Percentiles rank a stretch among this genome's conserved stretches.
Evolutionary conservation across 2,113 vertebrate genomes (phyloP).

Genomic region (Clarias macrocephalus): DNA sequence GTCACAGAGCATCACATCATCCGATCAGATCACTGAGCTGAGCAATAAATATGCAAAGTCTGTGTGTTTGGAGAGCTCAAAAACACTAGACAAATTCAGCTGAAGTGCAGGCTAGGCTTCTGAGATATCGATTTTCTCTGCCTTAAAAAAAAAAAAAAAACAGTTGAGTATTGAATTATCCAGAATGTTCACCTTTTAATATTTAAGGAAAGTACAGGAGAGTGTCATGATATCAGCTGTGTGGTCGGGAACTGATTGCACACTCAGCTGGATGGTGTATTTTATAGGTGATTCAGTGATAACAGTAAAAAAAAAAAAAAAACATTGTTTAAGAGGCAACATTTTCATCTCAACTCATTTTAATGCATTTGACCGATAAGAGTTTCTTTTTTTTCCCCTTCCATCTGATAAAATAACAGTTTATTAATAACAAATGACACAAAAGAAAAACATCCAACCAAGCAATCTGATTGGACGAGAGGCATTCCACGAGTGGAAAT

Average conservation of each 20-base stretch:
- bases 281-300: neutral
- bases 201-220: neutral
- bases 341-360: neutral
- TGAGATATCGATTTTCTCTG: neutral
- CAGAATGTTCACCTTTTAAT: neutral
- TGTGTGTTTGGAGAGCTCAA: neutral
- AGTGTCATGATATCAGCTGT: neutral
- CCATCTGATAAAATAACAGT: too few relatives aligned
- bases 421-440: too few relatives aligned
- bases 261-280: neutral
- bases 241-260: neutral
- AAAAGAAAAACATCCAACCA: too few relatives aligned
- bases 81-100: neutral
- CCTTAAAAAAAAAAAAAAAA: neutral
- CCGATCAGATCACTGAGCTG: neutral
- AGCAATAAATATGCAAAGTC: neutral
- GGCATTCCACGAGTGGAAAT: too few relatives aligned
- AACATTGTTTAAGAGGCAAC: neutral
- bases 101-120: neutral
- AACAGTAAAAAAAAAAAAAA: neutral
- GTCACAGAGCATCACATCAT: neutral
- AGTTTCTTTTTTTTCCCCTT: too few relatives aligned
- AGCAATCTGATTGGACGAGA: too few relatives aligned
- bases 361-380: neutral
- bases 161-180: neutral